Conservation (phyloP, 2,113 vertebrate species). For the Fulica atra region DNA sequence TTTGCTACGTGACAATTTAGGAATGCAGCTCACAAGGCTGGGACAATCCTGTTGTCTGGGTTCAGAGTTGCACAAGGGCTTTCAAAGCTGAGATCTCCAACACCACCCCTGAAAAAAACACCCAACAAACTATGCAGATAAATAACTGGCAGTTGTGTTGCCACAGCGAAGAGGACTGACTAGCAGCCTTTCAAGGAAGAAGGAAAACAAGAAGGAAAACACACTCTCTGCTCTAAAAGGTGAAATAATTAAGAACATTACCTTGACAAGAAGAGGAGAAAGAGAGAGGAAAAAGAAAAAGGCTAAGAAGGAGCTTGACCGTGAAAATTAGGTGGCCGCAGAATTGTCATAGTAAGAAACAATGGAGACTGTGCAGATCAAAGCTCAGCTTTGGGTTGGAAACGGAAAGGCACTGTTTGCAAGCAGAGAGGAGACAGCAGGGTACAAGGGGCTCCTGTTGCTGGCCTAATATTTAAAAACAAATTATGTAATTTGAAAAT, state of each 20-base stretch:
- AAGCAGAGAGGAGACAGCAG: not conserved
- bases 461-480: not conserved
- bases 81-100: not conserved
- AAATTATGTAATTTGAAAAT: not conserved
- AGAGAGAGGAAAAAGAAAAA: not conserved
- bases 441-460: not conserved
- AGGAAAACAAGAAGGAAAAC: not conserved
- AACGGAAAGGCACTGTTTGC: not conserved
- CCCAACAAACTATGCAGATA: not conserved
- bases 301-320: not conserved
- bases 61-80: not conserved
- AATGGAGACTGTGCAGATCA: not conserved
- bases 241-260: not conserved
- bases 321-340: not conserved
- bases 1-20: not conserved
- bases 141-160: not conserved
- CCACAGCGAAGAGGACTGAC: not conserved
- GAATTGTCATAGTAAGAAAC: fast-evolving
- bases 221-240: not conserved
- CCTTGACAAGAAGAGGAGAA: not conserved
- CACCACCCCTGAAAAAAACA: not conserved
- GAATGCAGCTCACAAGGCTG: not conserved
- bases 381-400: not conserved
- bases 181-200: not conserved
- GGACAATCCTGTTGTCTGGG: not conserved